Evolutionary conservation across 2,888 invertebrate species (phyloP), one percentile per base, ranked within the genome.

Genomic region (Lampropteryx suffumata): DNA sequence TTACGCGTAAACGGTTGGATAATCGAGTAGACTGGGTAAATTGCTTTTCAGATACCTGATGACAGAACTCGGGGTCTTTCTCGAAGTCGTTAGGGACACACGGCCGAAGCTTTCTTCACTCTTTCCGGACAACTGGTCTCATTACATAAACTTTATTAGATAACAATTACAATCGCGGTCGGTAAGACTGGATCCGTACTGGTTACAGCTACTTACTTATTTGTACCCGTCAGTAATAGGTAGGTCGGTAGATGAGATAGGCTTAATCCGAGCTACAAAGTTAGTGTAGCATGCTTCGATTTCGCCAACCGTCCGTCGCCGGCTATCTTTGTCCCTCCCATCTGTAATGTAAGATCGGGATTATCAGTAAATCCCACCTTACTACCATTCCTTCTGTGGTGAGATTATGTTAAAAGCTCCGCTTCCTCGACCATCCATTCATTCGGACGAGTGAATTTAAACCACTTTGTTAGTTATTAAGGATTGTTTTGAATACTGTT

Each of bases 391-490:
- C 36, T 36, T 36, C 26, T 26, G 36, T 13, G 11, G 35, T 11
- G 21, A 50, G 56, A 57, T 59, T 56, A 69, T 62, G 61, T 66
- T 64, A 60, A 69, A 63, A 60, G 64, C 65, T 55, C 62, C 67
- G 65, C 65, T 69, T 67, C 63, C 64, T 69, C 61, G 54, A 34
- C 55, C 61, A 64, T 68, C 63, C 65, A 64, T 72, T 76, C 65
- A 71, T 68, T 69, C 64, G 59, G 67, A 62, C 61, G 59, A 67
- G 71, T 71, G 62, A 67, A 65, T 76, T 66, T 64, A 49, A 55
- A 66, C 64, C 62, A 62, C 67, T 72, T 69, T 69, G 67, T 71
- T 67, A 64, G 65, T 57, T 67, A 70, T 68, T 66, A 63, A 63
- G 56, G 52, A 39, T 40, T 9, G 11, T 1, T n/a, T 10, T n/a